phyloP scores from a whole-genome alignment of 2,113 vertebrate species.

The Opisthocomus hoazin region DNA sequence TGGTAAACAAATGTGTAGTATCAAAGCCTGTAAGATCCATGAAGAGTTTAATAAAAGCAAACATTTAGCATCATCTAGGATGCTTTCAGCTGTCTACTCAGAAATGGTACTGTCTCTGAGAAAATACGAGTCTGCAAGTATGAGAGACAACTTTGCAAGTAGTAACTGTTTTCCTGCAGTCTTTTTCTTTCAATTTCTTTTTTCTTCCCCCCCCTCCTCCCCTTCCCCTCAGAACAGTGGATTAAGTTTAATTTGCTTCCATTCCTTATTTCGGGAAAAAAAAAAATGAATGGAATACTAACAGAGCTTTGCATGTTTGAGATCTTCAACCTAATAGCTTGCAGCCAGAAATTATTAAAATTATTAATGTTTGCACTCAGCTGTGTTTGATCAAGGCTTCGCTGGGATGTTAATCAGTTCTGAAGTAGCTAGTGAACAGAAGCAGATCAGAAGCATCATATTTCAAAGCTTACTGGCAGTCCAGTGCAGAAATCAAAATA shows the following conservation, averaged over 20 bases:
- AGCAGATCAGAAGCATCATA: not conserved
- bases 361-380: not conserved
- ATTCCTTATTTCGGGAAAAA: not conserved
- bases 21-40: not conserved
- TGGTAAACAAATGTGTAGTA: not conserved
- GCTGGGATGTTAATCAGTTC: not conserved
- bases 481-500: not conserved
- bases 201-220: rapidly evolving
- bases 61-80: not conserved
- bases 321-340: not conserved
- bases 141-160: not conserved
- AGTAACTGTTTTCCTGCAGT: not conserved
- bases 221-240: rapidly evolving
- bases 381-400: not conserved
- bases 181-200: rapidly evolving
- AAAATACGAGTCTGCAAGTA: not conserved
- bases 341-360: not conserved
- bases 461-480: not conserved
- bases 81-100: not conserved
- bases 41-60: not conserved
- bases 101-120: not conserved
- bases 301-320: not conserved
- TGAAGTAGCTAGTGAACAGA: not conserved
- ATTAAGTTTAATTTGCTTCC: not conserved
- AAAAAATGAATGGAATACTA: not conserved